phyloP scores from a whole-genome alignment of 1,140 invertebrate species.

The Drosophila melanica region DNA sequence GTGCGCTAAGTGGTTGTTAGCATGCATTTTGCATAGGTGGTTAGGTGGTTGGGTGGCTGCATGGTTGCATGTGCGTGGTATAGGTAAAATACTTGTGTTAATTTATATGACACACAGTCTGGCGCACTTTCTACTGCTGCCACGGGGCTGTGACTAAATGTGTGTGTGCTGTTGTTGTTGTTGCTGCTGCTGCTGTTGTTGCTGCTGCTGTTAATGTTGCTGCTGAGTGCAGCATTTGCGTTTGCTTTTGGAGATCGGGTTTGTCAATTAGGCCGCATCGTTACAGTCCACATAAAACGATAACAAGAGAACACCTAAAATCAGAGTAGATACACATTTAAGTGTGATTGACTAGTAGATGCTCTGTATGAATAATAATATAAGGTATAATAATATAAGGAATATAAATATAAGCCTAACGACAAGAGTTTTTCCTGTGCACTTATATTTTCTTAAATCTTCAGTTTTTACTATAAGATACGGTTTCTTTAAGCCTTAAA shows the following conservation, averaged over 20 bases:
- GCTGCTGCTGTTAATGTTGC: constrained; percentile 18
- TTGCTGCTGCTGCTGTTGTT: constrained; percentile 13
- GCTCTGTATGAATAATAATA: background rate
- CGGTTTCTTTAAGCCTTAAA: too few species aligned
- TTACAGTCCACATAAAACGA: constrained; percentile 59
- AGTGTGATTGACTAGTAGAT: constrained; percentile 3
- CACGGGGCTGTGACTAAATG: background rate
- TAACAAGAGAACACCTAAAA: constrained; percentile 23
- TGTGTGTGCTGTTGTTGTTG: background rate
- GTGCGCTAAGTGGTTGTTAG: constrained; percentile 75
- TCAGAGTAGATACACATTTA: background rate
- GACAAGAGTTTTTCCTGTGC: too few species aligned
- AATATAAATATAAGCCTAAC: too few species aligned
- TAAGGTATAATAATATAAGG: too few species aligned
- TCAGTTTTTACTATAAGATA: too few species aligned
- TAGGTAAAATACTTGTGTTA: constrained; percentile 75
- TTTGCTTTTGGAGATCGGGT: constrained; percentile 72
- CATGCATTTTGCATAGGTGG: constrained; percentile 65
- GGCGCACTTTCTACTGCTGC: constrained; percentile 23
- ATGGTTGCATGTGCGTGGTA: constrained; percentile 29
- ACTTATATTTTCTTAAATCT: too few species aligned
- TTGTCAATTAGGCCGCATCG: constrained; percentile 74
- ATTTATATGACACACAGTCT: constrained; percentile 71
- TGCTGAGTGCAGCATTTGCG: constrained; percentile 42
- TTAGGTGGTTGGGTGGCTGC: constrained; percentile 3